phyloP scores from a whole-genome alignment of 2,888 invertebrate species.

The Rosalia funebris region DNA sequence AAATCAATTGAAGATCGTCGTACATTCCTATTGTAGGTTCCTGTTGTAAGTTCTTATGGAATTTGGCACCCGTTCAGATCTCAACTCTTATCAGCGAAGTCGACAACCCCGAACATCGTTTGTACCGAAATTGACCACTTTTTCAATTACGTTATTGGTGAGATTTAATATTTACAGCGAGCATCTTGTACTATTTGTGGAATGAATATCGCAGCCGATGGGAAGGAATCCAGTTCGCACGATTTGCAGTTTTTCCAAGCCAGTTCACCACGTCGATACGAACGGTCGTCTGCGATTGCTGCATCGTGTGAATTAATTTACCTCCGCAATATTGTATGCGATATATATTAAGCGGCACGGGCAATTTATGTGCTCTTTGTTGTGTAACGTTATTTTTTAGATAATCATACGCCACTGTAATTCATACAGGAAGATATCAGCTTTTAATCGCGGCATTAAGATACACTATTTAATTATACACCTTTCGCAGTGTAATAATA shows the following conservation, averaged over 20 bases:
- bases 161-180: too few species aligned
- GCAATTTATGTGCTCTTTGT: slow-evolving; percentile 45
- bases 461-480: slow-evolving; percentile 4
- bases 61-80: too few species aligned
- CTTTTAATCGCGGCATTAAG: slow-evolving; percentile 6
- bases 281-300: slow-evolving; percentile 34
- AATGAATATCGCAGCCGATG: too few species aligned
- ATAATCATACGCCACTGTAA: slow-evolving; percentile 43
- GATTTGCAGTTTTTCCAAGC: slow-evolving; percentile 38
- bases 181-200: too few species aligned
- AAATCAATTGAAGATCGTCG: too few species aligned
- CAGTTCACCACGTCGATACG: slow-evolving; percentile 29
- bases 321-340: slow-evolving; percentile 18
- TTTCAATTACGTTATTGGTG: too few species aligned
- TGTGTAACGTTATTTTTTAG: slow-evolving; percentile 44
- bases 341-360: slow-evolving; percentile 24
- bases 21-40: too few species aligned
- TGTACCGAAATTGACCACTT: too few species aligned
- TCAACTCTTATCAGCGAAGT: too few species aligned
- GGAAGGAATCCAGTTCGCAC: slow-evolving; percentile 35
- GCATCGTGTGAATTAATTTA: slow-evolving; percentile 44
- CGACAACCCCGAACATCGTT: too few species aligned
- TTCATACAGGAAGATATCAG: slow-evolving; percentile 26
- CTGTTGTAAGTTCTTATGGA: too few species aligned
- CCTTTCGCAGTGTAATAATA: neutral